Evolutionary conservation across 2,113 vertebrate species (phyloP), one percentile per base, ranked within the genome.

Genomic region (Procavia capensis): DNA sequence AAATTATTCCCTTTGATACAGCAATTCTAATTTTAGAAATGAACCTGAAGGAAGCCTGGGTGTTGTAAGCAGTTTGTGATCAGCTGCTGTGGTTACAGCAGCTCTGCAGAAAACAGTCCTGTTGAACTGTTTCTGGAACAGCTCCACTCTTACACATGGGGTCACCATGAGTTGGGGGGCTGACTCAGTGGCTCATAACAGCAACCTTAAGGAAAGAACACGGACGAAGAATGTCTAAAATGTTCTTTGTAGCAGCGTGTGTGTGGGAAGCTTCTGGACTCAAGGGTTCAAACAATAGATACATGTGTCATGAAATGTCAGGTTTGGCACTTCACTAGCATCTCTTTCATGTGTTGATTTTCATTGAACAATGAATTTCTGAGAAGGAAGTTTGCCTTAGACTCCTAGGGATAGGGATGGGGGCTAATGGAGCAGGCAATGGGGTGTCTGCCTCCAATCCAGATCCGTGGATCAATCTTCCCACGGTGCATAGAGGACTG

Each of bases 221-320:
- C 74, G n/a, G 13, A 9, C 27, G 27, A 72, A 80, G 20, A 91
- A 19, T 27, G 10, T 5, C 22, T 83, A 59, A 36, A 57, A 7
- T 29, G 41, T 41, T n/a, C 41, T 2, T 0, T 0, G 1, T 1
- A 39, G 20, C 13, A 0, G 45, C 10, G 59, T 75, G 0, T 24
- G 2, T 2, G 24, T 11, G 29, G 11, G 63, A 25, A 24, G 5
- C 31, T 47, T 68, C 79, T 66, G 68, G 45, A 47, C 24, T 34
- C 36, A 39, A 43, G 16, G 0, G 13, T 4, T n/a, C 36, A 54
- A 41, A 70, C 13, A 4, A 24, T 34, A 24, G 31, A n/a, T 1
- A 61, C 25, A 9, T 13, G 39, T 47, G 20, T 45, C 27, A 19
- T 8, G 76, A 64, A 72, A 39, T 29, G 59, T 59, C 36, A 6